phyloP scores from a whole-genome alignment of 2,113 vertebrate genomes.

The Bubo bubo region DNA sequence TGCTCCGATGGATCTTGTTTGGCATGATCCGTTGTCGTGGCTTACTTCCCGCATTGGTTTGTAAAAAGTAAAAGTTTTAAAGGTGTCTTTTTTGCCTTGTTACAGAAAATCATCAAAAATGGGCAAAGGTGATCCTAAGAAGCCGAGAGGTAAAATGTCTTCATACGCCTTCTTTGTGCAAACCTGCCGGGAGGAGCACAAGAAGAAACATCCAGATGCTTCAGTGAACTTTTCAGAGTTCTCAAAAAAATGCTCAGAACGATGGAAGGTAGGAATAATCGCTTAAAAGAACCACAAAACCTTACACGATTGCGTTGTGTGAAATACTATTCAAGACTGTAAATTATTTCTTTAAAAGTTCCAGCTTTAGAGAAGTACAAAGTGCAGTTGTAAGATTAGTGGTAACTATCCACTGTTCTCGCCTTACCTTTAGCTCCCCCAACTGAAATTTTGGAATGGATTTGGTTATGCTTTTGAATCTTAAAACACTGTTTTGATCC shows the following conservation, averaged over 20 bases:
- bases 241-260: slow-evolving; percentile 95
- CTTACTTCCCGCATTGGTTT: not conserved
- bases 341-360: not conserved
- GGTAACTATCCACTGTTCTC: not conserved
- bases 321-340: accelerated
- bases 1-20: not conserved
- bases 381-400: not conserved
- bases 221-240: slow-evolving; percentile 93
- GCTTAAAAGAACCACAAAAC: not conserved
- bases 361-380: not conserved
- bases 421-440: not conserved
- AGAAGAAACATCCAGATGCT: slow-evolving; percentile 96
- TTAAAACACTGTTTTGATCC: not conserved
- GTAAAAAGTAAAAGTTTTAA: not conserved
- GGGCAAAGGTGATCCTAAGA: slow-evolving; percentile 92
- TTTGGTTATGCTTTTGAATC: not conserved
- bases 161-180: slow-evolving; percentile 97
- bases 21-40: accelerated
- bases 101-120: slow-evolving; percentile 82
- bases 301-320: not conserved
- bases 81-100: not conserved
- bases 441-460: not conserved
- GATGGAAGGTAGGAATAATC: slow-evolving; percentile 87
- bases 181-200: slow-evolving; percentile 94
- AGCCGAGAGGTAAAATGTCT: slow-evolving; percentile 96